phyloP scores from a whole-genome alignment of 2,113 vertebrate species.

The Notiomystis cincta region DNA sequence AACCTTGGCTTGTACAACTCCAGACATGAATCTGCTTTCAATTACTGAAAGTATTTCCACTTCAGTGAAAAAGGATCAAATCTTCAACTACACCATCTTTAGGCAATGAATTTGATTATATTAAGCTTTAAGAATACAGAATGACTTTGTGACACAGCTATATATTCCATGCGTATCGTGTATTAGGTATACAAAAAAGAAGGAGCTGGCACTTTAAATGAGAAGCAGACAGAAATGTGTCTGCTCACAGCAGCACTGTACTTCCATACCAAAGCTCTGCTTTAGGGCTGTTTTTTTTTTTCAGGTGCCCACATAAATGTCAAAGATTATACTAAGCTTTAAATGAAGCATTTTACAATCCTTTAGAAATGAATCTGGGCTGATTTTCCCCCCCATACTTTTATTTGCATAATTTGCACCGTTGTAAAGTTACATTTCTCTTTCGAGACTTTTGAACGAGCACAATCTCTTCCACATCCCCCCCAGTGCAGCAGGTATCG shows the following conservation, averaged over 20 bases:
- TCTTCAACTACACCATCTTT: constrained; percentile 75
- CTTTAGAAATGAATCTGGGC: not conserved
- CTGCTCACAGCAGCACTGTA: not conserved
- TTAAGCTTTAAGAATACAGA: constrained; percentile 52
- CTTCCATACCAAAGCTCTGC: not conserved
- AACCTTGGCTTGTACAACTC: constrained; percentile 74
- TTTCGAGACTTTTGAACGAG: not conserved
- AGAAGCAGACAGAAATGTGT: not conserved
- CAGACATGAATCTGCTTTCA: constrained; percentile 80
- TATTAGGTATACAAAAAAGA: not conserved
- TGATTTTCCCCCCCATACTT: not conserved
- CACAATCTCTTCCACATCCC: not conserved
- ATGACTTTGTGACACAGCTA: constrained; percentile 53
- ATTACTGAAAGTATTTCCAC: constrained; percentile 81
- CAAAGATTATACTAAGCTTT: not conserved
- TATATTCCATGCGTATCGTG: not conserved
- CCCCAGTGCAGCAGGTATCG: not conserved
- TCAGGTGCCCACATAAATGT: not conserved
- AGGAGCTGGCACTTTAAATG: constrained; percentile 5
- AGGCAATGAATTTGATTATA: constrained; percentile 70
- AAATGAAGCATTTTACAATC: not conserved
- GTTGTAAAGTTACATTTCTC: constrained; percentile 58
- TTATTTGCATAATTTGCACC: not conserved
- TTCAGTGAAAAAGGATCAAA: constrained; percentile 76
- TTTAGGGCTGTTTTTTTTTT: not conserved